A percentile compares a stretch with the other conserved stretches of the same genome.
These are phyloP conservation scores for Taxidea taxus DNA, from an alignment of 2,113 vertebrate genomes.

Conservation along the genomic window DNA sequence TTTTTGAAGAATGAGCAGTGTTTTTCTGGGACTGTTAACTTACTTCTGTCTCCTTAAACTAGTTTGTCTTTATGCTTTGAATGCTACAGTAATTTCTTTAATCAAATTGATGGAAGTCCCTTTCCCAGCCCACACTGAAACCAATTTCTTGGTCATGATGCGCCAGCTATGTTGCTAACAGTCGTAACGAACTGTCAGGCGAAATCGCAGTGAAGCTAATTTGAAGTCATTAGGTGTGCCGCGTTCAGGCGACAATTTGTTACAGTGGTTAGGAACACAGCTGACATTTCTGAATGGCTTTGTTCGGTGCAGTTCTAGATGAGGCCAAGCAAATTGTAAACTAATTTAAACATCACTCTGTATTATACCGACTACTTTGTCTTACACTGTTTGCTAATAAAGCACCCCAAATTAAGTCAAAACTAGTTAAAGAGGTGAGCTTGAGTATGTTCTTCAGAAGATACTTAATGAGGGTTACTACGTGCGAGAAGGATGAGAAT, in stretches of 20 bases:
- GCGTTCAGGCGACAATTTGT: slow-evolving; percentile 99
- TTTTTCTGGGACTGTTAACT: slow-evolving; percentile 88
- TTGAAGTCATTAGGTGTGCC: slow-evolving; percentile 99
- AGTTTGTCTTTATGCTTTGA: slow-evolving; percentile 90
- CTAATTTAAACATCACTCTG: slow-evolving; percentile 99
- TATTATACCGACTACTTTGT: slow-evolving; percentile 95
- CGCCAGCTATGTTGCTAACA: slow-evolving; percentile 97
- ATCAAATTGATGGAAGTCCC: slow-evolving; percentile 98
- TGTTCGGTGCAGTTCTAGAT: slow-evolving; percentile 95
- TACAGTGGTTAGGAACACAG: slow-evolving; percentile 94
- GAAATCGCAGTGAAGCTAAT: slow-evolving; percentile 97
- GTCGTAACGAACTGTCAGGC: slow-evolving; percentile 99
- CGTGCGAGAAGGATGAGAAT: neutral
- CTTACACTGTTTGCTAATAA: slow-evolving; percentile 95
- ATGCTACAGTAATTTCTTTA: slow-evolving; percentile 99
- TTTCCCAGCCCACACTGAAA: slow-evolving; percentile 95
- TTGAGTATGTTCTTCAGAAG: slow-evolving; percentile 74
- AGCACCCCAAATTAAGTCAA: slow-evolving; percentile 88
- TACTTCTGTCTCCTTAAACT: slow-evolving; percentile 89
- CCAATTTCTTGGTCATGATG: slow-evolving; percentile 99
- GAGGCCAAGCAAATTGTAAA: slow-evolving; percentile 99
- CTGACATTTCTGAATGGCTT: slow-evolving; percentile 95
- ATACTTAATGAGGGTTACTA: slow-evolving; percentile 57
- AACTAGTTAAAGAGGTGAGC: slow-evolving; percentile 86
- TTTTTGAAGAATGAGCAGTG: slow-evolving; percentile 79